Base-by-base conservation (phyloP, 2,797 vertebrate species). In the Nothura maculosa region DNA sequence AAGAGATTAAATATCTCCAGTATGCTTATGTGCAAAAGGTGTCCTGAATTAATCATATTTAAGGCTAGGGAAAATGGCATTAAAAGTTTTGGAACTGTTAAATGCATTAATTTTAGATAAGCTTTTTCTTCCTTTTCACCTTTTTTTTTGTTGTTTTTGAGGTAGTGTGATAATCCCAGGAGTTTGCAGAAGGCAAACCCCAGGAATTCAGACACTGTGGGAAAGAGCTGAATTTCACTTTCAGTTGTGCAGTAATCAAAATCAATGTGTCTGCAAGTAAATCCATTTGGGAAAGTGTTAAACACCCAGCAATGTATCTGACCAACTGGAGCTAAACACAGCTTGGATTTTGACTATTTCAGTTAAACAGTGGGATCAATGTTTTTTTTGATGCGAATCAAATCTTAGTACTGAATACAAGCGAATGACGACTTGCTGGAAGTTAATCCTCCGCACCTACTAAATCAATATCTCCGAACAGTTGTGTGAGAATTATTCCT, bases 61-160 rank as follows among this genome's bases (percentile, higher is more conserved):
- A 75, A 76, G 28, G 12, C 30, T 50, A 42, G 36, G 21, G 25
- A 64, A 85, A 81, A 68, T 28, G 83, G 36, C 54, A 61, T 82
- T 80, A 87, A 74, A 34, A 47, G 25, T 92, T 80, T 91, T 70
- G 18, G n/a, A 89, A 72, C 54, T 66, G 27, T 45, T 87, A 72
- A 93, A 82, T 81, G 8, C 74, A 36, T 84, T 81, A 74, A 18
- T 89, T 89, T 92, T 8, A 8, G 85, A 57, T 25, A 68, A 55
- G 17, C 24, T 78, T 80, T 70, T 78, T 76, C 38, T 64, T 85
- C 9, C 83, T 86, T 83, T 89, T 83, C 36, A 64, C 36, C 50
- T 69, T 38, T 38, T 13, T 32, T 85, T 70, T 83, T 14, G n/a
- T 83, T 72, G 20, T 32, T 81, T 14, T 85, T 11, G 30, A 61